These are phyloP conservation scores for Orestias chungarensis DNA, from an alignment of 2,797 vertebrate genomes.

Conservation along the genomic window DNA sequence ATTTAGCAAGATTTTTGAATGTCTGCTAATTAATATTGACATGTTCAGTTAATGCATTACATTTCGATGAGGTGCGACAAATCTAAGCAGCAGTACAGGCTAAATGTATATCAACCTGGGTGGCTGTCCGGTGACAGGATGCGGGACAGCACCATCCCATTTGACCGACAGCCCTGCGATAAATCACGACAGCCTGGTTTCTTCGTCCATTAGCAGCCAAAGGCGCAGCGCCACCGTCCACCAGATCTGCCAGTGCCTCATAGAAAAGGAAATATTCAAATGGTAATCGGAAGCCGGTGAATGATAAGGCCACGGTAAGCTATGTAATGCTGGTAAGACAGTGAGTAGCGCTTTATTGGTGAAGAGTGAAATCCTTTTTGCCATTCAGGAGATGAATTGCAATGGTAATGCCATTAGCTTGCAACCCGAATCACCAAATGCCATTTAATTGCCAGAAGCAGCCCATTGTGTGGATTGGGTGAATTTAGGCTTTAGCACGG, in stretches of 20 bases:
- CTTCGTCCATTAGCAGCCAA: conserved; percentile 56
- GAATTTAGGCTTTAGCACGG: conserved; percentile 73
- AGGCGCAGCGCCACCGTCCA: conserved; percentile 61
- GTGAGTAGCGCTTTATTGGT: conserved; percentile 85
- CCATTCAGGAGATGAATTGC: conserved; percentile 84
- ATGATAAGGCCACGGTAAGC: conserved; percentile 87
- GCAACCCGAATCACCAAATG: conserved; percentile 83
- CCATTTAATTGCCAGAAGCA: conserved; percentile 86
- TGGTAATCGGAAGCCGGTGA: conserved; percentile 83
- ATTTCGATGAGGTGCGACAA: conserved; percentile 56
- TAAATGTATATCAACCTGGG: conserved; percentile 58
- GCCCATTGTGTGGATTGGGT: conserved; percentile 82
- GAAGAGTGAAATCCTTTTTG: conserved; percentile 82
- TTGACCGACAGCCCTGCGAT: conserved; percentile 71
- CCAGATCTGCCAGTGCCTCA: conserved; percentile 67
- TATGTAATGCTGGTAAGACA: conserved; percentile 87
- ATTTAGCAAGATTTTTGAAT: conserved; percentile 15
- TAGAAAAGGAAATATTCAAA: conserved; percentile 81
- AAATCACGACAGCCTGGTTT: conserved; percentile 62
- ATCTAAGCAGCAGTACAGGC: conserved; percentile 39
- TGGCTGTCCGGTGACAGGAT: conserved; percentile 57
- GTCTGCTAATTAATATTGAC: conserved; percentile 22
- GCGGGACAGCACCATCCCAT: conserved; percentile 28
- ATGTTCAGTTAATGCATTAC: conserved; percentile 27
- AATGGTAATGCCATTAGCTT: conserved; percentile 87